Percentiles rank a stretch among this genome's conserved stretches.
phyloP scores from a whole-genome alignment of 2,797 vertebrate species.

The Alectoris magna region DNA sequence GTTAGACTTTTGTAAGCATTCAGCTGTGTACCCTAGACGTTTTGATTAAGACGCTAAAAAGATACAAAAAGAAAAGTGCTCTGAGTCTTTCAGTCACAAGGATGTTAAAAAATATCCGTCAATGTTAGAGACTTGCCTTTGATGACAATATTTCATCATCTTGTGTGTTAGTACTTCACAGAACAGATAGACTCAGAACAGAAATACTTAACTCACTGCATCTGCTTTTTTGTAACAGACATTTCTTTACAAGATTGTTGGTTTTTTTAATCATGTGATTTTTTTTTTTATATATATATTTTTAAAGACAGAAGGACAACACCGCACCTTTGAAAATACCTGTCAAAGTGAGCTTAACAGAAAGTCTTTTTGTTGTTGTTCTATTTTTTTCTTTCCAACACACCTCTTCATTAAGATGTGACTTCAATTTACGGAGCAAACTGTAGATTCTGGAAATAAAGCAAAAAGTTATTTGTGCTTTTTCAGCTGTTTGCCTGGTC shows the following conservation, averaged over 20 bases:
- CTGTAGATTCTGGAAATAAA: background rate
- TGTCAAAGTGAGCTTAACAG: background rate
- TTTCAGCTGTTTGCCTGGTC: background rate
- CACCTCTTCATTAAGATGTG: background rate
- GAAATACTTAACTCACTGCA: background rate
- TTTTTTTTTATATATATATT: slow-evolving; percentile 26
- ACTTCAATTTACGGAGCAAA: background rate
- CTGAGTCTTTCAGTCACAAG: slow-evolving; percentile 22
- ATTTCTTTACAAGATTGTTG: background rate
- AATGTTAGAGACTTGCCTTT: slow-evolving; percentile 24
- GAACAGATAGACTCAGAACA: slow-evolving; percentile 5
- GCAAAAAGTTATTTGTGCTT: background rate
- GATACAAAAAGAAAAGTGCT: slow-evolving; percentile 44
- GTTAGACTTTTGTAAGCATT: slow-evolving; percentile 57
- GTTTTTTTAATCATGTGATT: background rate
- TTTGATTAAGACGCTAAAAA: slow-evolving; percentile 54
- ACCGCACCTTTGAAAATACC: background rate
- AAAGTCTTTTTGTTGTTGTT: background rate
- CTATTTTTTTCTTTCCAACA: background rate
- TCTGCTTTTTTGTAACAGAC: background rate
- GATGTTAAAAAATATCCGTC: slow-evolving; percentile 43
- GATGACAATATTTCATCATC: slow-evolving; percentile 23
- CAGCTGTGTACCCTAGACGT: slow-evolving; percentile 59
- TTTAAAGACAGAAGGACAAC: background rate
- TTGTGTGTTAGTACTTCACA: slow-evolving; percentile 16